These are phyloP conservation scores for Cherax destructor DNA, from an alignment of 1,140 invertebrate genomes.

Conservation along the genomic window DNA sequence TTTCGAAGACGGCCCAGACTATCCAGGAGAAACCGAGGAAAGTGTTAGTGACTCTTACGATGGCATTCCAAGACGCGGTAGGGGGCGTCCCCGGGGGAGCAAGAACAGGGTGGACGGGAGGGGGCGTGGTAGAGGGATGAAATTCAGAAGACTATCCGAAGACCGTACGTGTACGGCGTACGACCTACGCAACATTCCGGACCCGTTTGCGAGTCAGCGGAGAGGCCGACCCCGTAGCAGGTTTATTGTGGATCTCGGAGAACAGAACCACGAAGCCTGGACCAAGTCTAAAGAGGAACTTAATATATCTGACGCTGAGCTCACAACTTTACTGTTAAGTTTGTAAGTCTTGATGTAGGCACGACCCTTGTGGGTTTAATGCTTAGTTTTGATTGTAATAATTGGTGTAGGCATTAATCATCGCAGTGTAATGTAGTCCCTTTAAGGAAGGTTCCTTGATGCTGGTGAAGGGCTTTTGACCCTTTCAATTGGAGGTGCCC, in stretches of 20 bases:
- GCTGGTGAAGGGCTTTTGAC: no score
- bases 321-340: slow-evolving; percentile 70
- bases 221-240: slow-evolving; percentile 67
- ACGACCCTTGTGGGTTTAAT: no score
- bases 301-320: slow-evolving; percentile 71
- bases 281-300: slow-evolving; percentile 70
- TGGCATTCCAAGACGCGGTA: slow-evolving; percentile 58
- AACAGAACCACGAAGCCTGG: slow-evolving; percentile 72
- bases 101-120: slow-evolving; percentile 70
- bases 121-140: slow-evolving; percentile 58
- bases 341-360: slow-evolving; percentile 59
- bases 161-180: slow-evolving; percentile 66
- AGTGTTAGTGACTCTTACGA: slow-evolving; percentile 22
- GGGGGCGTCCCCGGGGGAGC: slow-evolving; percentile 69
- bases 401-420: no score
- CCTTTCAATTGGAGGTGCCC: no score
- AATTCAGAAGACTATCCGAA: slow-evolving; percentile 52
- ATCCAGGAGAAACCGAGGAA: not conserved
- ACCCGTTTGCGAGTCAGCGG: slow-evolving; percentile 65
- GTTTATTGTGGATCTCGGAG: slow-evolving; percentile 71
- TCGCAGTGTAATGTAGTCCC: no score
- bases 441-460: no score
- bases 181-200: slow-evolving; percentile 69
- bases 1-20: slow-evolving; percentile 23
- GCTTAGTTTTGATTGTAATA: no score